Evolutionary conservation across 2,113 vertebrate genomes (phyloP).

Genomic region (Leuciscus idus): DNA sequence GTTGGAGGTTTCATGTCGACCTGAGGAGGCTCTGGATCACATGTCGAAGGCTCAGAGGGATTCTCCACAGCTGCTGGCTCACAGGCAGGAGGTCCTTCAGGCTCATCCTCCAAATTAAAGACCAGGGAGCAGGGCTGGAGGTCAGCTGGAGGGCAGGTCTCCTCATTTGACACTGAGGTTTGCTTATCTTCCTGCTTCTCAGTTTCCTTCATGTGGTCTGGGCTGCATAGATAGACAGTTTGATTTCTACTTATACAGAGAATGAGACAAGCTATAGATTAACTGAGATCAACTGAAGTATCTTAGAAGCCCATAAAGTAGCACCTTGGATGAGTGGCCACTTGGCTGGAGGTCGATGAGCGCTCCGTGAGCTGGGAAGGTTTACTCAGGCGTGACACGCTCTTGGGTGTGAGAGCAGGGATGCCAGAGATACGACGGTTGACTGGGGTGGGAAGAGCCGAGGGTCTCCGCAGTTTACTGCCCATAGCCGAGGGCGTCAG

Average conservation of each 20-base stretch:
- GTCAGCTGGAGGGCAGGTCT: neutral
- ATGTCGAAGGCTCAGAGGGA: neutral
- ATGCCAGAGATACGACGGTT: slow-evolving; percentile 70
- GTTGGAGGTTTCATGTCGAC: slow-evolving; percentile 35
- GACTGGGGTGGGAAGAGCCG: slow-evolving; percentile 81
- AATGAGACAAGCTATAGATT: neutral
- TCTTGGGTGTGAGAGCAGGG: slow-evolving; percentile 70
- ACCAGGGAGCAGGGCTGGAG: slow-evolving; percentile 61
- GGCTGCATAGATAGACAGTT: slow-evolving; percentile 38
- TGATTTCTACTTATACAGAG: neutral
- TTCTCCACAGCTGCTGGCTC: slow-evolving; percentile 27
- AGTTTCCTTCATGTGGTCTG: slow-evolving; percentile 29
- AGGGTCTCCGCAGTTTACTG: slow-evolving; percentile 70
- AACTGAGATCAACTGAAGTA: neutral
- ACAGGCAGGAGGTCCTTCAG: slow-evolving; percentile 31
- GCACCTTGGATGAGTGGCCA: slow-evolving; percentile 14
- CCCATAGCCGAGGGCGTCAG: slow-evolving; percentile 62
- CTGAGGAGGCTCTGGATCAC: neutral
- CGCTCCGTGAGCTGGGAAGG: slow-evolving; percentile 51
- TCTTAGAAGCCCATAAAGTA: neutral
- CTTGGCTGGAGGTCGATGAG: slow-evolving; percentile 43
- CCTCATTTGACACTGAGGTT: slow-evolving; percentile 17
- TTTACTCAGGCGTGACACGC: slow-evolving; percentile 48
- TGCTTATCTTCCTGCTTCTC: slow-evolving; percentile 18
- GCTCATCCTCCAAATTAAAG: slow-evolving; percentile 69